These are phyloP conservation scores for Anisognathus igniventris DNA, from an alignment of 2,797 vertebrate genomes.

Conservation along the genomic window DNA sequence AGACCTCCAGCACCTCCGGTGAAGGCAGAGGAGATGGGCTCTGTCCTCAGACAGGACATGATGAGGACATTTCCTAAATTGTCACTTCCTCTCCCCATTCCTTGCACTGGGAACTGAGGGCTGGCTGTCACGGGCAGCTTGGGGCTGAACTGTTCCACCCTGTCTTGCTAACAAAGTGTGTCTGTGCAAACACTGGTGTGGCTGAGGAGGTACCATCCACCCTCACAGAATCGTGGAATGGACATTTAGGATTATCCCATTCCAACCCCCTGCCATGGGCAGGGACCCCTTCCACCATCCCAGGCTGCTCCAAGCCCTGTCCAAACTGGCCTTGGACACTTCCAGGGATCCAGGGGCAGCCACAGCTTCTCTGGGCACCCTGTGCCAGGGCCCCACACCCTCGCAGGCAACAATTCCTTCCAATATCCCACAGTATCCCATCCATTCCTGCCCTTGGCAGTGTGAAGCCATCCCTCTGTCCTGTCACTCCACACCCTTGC, in stretches of 20 bases:
- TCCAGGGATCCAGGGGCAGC: background rate
- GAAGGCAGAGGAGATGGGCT: background rate
- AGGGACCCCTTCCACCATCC: background rate
- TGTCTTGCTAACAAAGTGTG: background rate
- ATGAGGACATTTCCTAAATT: background rate
- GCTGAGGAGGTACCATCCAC: background rate
- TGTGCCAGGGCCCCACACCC: accelerated
- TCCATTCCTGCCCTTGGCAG: background rate
- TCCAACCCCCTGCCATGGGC: background rate
- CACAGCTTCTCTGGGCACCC: background rate
- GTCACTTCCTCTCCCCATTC: background rate
- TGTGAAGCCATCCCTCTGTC: background rate
- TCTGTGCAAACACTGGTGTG: background rate
- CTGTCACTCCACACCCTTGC: background rate
- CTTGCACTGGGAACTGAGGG: background rate
- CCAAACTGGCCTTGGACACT: accelerated
- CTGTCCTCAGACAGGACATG: background rate
- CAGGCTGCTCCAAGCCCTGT: accelerated
- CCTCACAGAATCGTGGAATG: too few relatives aligned
- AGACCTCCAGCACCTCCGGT: background rate
- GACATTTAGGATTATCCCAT: background rate
- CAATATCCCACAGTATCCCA: background rate
- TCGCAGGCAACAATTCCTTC: accelerated
- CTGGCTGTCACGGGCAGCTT: background rate
- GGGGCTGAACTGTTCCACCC: background rate